Conservation (phyloP, 2,797 vertebrate genomes). For the Phataginus tricuspis region DNA sequence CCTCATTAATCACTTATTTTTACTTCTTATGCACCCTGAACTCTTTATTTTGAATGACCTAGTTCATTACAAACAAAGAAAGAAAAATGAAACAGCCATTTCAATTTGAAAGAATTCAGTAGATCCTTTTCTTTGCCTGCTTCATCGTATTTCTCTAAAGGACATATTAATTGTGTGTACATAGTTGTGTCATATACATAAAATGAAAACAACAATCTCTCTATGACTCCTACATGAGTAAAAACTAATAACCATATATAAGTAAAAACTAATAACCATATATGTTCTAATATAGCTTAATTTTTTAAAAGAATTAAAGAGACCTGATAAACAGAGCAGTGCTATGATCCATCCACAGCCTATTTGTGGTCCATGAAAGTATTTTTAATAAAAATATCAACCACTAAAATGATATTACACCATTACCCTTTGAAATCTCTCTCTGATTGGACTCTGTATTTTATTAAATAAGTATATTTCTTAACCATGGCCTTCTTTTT, state of each 20-base stretch:
- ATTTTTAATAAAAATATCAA: slow-evolving; percentile 30
- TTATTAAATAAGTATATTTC: slow-evolving; percentile 17
- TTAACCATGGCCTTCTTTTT: neutral
- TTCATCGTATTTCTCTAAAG: neutral
- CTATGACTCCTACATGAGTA: neutral
- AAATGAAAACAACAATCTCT: neutral
- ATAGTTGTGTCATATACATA: neutral
- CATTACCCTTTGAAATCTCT: neutral
- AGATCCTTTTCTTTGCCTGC: neutral
- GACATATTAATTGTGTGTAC: neutral
- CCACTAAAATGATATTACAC: neutral
- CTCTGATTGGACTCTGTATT: neutral
- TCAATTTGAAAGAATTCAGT: neutral
- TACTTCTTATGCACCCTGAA: neutral
- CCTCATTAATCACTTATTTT: neutral
- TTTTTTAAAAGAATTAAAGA: neutral
- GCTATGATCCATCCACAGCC: neutral
- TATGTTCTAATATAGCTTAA: neutral
- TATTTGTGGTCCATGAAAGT: neutral
- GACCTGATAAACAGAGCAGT: neutral
- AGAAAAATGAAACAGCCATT: neutral
- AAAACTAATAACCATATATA: slow-evolving; percentile 2
- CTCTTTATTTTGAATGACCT: neutral
- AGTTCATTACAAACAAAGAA: neutral
- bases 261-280: neutral